Evolutionary conservation across 2,888 invertebrate genomes (phyloP).

Genomic region (Heteropelma amictum): DNA sequence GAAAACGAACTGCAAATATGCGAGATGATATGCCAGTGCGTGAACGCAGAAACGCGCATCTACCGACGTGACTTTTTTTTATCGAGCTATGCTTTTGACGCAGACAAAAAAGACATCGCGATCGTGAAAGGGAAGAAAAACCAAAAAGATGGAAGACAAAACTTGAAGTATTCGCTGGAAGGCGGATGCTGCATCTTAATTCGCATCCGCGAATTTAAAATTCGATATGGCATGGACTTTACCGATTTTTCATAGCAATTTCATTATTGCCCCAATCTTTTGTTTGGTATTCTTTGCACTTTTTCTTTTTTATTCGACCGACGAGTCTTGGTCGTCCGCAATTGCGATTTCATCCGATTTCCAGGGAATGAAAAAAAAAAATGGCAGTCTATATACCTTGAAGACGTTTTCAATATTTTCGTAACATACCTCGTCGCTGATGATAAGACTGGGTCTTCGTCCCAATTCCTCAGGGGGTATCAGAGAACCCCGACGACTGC

Average conservation of each 20-base stretch:
- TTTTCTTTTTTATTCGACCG: too few species aligned
- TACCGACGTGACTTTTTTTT: constrained; percentile 35
- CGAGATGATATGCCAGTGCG: constrained; percentile 32
- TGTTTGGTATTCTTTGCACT: too few species aligned
- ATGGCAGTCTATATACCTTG: constrained; percentile 47
- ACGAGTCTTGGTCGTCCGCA: not conserved
- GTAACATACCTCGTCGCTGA: constrained; percentile 93
- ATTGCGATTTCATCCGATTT: constrained; percentile 11
- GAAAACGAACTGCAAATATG: constrained; percentile 37
- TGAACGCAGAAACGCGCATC: constrained; percentile 51
- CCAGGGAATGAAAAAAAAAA: constrained; percentile 8
- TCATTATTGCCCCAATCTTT: too few species aligned
- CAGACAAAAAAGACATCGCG: constrained; percentile 28
- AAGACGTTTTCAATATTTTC: constrained; percentile 51
- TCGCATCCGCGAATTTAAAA: not conserved
- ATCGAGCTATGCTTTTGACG: constrained; percentile 28
- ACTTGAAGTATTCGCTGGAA: constrained; percentile 32
- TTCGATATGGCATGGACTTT: not conserved
- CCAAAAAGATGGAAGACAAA: constrained; percentile 27
- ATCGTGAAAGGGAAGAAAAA: constrained; percentile 7
- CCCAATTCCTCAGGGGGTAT: constrained; percentile 93
- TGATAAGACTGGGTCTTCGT: constrained; percentile 92
- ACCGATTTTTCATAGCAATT: too few species aligned
- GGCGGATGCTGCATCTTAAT: not conserved
- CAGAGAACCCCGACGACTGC: constrained; percentile 90